A percentile compares a stretch with the other conserved stretches of the same genome.
Conservation (phyloP, 2,888 invertebrate species). For the Drosophila testacea region DNA sequence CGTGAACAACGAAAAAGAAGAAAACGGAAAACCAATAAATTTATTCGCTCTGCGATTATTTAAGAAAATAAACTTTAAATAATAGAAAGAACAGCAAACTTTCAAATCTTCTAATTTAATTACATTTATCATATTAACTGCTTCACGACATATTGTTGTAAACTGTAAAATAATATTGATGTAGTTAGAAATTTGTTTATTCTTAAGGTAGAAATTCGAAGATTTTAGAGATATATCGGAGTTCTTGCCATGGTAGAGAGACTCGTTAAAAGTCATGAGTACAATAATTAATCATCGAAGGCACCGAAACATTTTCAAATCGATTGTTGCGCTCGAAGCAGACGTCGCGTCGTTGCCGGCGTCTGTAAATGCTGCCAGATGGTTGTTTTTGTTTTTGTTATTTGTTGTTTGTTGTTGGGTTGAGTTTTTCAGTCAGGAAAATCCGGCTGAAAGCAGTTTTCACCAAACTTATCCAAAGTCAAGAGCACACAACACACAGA, state of each 20-base stretch:
- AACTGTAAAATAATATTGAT: no score
- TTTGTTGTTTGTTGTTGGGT: constrained; percentile 7
- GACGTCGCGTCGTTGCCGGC: constrained; percentile 14
- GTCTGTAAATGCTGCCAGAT: constrained; percentile 35
- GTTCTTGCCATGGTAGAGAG: not conserved
- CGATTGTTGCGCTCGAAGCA: constrained; percentile 44
- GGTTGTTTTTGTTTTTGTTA: not conserved
- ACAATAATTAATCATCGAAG: constrained; percentile 29
- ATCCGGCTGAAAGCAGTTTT: constrained; percentile 83
- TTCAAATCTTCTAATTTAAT: no score
- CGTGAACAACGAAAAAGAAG: not conserved
- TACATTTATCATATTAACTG: no score
- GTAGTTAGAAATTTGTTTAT: no score
- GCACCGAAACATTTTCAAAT: constrained; percentile 41
- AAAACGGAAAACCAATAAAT: not conserved
- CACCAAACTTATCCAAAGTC: constrained; percentile 81
- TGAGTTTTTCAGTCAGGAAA: constrained; percentile 38
- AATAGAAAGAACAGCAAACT: no score
- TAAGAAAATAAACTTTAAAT: no score
- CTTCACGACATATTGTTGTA: no score
- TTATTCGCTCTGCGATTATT: not conserved
- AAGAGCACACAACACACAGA: constrained; percentile 58
- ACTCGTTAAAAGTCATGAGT: not conserved
- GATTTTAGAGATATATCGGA: not conserved
- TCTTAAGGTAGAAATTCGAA: no score